Percentiles rank a stretch among this genome's conserved stretches.
Conservation (phyloP, 2,113 vertebrate species). For the Tichodroma muraria region DNA sequence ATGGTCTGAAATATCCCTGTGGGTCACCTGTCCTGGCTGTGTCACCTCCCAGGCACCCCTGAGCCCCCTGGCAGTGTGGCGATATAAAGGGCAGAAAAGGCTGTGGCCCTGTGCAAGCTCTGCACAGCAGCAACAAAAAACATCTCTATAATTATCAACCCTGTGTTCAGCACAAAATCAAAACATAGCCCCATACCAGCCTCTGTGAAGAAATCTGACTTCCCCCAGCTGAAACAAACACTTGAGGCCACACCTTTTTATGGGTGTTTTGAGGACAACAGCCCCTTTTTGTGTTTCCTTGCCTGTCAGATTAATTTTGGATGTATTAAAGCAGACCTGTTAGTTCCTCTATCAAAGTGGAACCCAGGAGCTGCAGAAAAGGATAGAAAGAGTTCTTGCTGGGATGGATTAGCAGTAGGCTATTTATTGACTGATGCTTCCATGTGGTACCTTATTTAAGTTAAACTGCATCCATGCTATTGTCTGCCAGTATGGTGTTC, state of each 20-base stretch:
- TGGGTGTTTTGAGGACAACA: not conserved
- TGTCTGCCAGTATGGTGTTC: not conserved
- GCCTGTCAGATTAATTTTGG: not conserved
- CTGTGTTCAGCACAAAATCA: not conserved
- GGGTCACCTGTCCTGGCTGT: not conserved
- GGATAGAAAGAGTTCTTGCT: not conserved
- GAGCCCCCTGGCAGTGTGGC: accelerated
- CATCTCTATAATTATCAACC: accelerated
- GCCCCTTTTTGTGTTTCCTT: not conserved
- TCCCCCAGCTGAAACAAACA: too few relatives aligned
- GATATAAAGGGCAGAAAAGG: accelerated
- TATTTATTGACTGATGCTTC: not conserved
- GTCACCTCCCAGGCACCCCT: not conserved
- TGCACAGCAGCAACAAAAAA: not conserved
- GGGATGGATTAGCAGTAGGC: not conserved
- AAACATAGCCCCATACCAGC: not conserved
- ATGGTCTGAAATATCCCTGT: not conserved
- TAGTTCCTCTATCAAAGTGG: not conserved
- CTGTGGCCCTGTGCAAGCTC: not conserved
- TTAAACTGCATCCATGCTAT: not conserved
- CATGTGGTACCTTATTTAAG: not conserved
- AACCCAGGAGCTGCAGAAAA: not conserved
- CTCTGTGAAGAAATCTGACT: not conserved
- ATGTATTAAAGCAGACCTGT: not conserved
- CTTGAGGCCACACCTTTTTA: not conserved